phyloP scores from a whole-genome alignment of 2,888 invertebrate genomes.

The Drosophila fungiperda region DNA sequence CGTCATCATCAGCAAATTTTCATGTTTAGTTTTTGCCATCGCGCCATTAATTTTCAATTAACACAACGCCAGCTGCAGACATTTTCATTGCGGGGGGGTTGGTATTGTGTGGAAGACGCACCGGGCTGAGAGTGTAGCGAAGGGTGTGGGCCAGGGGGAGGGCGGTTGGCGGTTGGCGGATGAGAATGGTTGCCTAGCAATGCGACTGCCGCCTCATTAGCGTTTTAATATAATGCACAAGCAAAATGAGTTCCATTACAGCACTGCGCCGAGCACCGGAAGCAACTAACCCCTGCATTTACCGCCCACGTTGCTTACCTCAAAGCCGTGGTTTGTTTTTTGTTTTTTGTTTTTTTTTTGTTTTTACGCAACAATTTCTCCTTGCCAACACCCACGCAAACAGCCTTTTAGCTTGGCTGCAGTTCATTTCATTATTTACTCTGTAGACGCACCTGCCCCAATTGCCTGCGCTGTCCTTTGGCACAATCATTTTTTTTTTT shows the following conservation, averaged over 20 bases:
- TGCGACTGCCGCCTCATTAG: constrained; percentile 56
- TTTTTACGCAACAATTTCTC: neutral
- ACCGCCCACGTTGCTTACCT: neutral
- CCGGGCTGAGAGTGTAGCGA: neutral
- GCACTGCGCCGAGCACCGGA: neutral
- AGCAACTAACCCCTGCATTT: neutral
- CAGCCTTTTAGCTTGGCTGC: constrained; percentile 40
- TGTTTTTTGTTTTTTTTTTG: no score
- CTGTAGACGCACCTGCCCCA: constrained; percentile 35
- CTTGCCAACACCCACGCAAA: neutral
- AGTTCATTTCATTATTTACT: constrained; percentile 72
- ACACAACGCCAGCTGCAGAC: constrained; percentile 74
- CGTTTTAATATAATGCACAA: constrained; percentile 66
- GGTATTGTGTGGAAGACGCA: neutral
- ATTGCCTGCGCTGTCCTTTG: constrained; percentile 27
- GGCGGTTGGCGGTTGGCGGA: neutral
- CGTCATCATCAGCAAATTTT: constrained; percentile 68
- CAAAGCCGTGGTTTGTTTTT: constrained; percentile 41
- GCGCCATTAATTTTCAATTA: constrained; percentile 80
- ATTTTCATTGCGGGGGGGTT: constrained; percentile 4
- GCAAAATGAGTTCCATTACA: constrained; percentile 55
- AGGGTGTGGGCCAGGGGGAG: neutral
- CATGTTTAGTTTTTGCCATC: constrained; percentile 78
- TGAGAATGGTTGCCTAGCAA: constrained; percentile 10
- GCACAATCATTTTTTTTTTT: neutral